Base-by-base conservation (phyloP, 2,797 vertebrate genomes). In the Bradypus variegatus region DNA sequence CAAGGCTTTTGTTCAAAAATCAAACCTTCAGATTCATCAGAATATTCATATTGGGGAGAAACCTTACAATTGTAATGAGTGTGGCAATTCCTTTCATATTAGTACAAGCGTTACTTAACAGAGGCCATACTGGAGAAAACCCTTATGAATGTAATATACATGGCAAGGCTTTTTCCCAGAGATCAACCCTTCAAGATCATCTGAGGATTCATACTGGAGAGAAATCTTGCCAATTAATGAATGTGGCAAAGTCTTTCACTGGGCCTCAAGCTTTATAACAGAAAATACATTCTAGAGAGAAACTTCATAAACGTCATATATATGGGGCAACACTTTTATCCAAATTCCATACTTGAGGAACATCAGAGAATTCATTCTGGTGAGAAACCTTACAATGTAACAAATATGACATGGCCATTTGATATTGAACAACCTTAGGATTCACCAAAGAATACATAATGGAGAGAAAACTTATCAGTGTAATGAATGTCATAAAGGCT, bases 11-110 rank as follows among this genome's bases (percentile, higher is more conserved):
- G 90, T 45, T 9, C 77, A 86, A 27, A 78, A 73, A 38, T 93
- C 92, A 25, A 79, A 91, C 19, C 93, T 94, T 29, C 53, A 73
- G 58, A 64, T 67, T 14, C 93, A 95, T 50, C 75, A 81, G 72
- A 91, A 80, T 33, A 94, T 92, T 36, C 94, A 95, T 41, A 84
- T 75, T 25, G 90, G 93, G 75, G 91, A 87, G 75, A 95, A 95
- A n/a, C 75, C 91, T 11, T 70, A 50, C 8, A 73, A 85, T 21
- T 89, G 80, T n/a, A 76, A 60, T 18, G 60, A 73, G 8, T 95
- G 92, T 36, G 86, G 55, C 21, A 94, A 94, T n/a, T 55, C 41
- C 11, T 94, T 94, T 25, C 38, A 65, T 29, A 83, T 84, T 18
- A 93, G 90, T 36, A 91, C 88, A 3, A 76, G 84, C 31, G 58